Base-by-base conservation (phyloP, 2,797 vertebrate species). In the Malurus splendens region DNA sequence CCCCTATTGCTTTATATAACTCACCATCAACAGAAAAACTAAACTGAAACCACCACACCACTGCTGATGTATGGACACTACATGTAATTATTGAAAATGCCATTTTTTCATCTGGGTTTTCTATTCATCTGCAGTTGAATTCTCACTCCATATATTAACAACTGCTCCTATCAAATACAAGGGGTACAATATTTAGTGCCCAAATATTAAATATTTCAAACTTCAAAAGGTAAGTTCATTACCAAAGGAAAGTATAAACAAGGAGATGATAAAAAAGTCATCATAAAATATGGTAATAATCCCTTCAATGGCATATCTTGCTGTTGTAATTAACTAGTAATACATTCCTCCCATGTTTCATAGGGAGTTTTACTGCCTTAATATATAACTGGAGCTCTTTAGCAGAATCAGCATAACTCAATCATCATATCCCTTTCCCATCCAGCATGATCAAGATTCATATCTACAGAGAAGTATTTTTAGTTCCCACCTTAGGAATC, bases 291-390 rank as follows among this genome's bases (percentile, higher is more conserved):
- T 54, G 62, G 70, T 76, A 87, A 91, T 90, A 91, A 90, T 75
- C 76, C 76, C 72, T 82, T 86, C 88, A 90, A 75, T 78, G 73
- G 82, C 44, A 23, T 77, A 74, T 85, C 86, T 91, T 85, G 87
- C 84, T 93, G 84, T 60, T 85, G 88, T 90, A 94, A 93, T 95
- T 92, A 94, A 89, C 76, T 77, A 85, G 51, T 75, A 92, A 87
- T 77, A 90, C 84, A 83, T 89, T 86, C 91, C 86, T 95, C 84
- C 82, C 87, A 78, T 87, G 79, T 72, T 94, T 91, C 89, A 82
- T 12, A 74, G 68, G 68, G 88, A 76, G 70, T 85, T 94, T 93
- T 92, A 92, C 86, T 91, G 52, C 84, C 52, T 87, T 71, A 55
- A 93, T 91, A 92, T 82, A 80, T 88, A 93, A 89, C 89, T 55